A percentile compares a stretch with the other conserved stretches of the same genome.
Evolutionary conservation across 2,888 invertebrate genomes (phyloP).

Genomic region (Maniola hyperantus): DNA sequence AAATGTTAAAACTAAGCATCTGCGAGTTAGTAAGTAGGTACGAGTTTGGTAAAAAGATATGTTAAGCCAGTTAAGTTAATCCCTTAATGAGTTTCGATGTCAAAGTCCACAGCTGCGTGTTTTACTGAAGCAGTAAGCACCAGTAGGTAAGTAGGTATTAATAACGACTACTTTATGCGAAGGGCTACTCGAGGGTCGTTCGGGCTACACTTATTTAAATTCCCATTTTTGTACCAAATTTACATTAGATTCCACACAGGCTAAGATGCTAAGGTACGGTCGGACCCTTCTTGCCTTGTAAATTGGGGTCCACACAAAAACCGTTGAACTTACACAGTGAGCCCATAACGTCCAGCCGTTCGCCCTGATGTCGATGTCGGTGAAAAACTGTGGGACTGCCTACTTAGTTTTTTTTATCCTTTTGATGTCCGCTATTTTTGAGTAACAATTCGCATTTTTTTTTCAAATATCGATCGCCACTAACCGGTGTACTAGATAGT

Average conservation of each 20-base stretch:
- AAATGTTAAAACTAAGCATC: too few relatives aligned
- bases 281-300: constrained; percentile 78
- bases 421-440: constrained; percentile 66
- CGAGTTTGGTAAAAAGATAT: background rate
- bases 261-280: constrained; percentile 71
- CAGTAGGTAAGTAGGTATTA: constrained; percentile 58
- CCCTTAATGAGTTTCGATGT: constrained; percentile 11
- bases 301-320: constrained; percentile 82
- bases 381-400: constrained; percentile 66
- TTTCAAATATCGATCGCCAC: constrained; percentile 59
- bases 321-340: constrained; percentile 71
- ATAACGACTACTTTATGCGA: constrained; percentile 73
- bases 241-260: constrained; percentile 76
- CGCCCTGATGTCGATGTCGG: constrained; percentile 63
- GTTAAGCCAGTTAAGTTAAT: constrained; percentile 13
- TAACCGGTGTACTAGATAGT: constrained; percentile 71
- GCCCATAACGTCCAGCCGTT: constrained; percentile 78
- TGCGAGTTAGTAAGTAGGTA: background rate
- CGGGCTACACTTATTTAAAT: constrained; percentile 80
- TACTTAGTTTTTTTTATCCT: constrained; percentile 59
- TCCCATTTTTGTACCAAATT: constrained; percentile 79
- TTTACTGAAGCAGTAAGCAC: constrained; percentile 59
- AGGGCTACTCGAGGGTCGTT: constrained; percentile 54
- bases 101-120: constrained; percentile 45
- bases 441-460: constrained; percentile 72